Evolutionary conservation across 1,140 invertebrate genomes (phyloP).

Genomic region (Diachasmimorpha longicaudata): DNA sequence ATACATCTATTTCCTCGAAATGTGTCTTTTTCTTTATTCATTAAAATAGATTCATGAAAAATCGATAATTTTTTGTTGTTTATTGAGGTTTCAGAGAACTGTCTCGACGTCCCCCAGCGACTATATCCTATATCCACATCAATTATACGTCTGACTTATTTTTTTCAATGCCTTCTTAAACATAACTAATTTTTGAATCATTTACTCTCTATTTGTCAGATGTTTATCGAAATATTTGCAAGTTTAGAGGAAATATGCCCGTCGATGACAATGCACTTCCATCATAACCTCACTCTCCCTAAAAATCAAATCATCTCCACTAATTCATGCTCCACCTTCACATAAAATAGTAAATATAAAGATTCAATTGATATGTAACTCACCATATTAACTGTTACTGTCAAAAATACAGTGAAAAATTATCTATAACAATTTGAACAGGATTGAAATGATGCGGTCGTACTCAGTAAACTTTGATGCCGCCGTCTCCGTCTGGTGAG

Average conservation of each 20-base stretch:
- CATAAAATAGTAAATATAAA: background rate
- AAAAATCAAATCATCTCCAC: background rate
- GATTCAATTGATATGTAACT: background rate
- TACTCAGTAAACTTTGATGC: background rate
- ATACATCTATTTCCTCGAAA: too few species aligned
- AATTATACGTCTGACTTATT: too few species aligned
- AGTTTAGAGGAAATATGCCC: background rate
- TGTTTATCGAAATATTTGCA: background rate
- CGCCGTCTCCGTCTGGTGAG: background rate
- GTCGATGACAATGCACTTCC: constrained; percentile 49
- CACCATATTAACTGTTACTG: background rate
- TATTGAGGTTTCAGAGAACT: too few species aligned
- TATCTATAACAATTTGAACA: background rate
- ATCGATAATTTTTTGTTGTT: too few species aligned
- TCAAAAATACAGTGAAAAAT: background rate
- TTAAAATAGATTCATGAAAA: too few species aligned
- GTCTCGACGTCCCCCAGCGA: too few species aligned
- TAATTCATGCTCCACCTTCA: background rate
- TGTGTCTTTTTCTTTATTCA: too few species aligned
- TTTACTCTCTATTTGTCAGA: background rate
- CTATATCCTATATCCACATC: too few species aligned
- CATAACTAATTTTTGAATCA: background rate
- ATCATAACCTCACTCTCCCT: constrained; percentile 40
- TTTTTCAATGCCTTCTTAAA: too few species aligned
- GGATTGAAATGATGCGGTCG: background rate